Percentiles rank a stretch among this genome's conserved stretches.
Evolutionary conservation across 2,797 vertebrate genomes (phyloP).

Genomic region (Eupleurogrammus muticus): DNA sequence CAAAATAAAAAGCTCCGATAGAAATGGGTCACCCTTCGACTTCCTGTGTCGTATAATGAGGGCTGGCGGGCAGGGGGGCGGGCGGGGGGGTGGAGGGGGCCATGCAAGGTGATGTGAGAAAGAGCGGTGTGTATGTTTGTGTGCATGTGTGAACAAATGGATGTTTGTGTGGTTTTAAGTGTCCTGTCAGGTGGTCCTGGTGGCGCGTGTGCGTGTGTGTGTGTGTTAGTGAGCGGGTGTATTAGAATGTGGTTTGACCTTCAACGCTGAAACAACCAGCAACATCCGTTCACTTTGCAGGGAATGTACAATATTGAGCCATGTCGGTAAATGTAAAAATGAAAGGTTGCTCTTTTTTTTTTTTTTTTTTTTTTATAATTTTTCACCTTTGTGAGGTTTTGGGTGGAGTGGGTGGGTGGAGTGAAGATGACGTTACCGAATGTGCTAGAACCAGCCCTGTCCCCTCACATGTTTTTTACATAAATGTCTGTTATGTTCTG

Average conservation of each 20-base stretch:
- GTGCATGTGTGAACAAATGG: constrained; percentile 8
- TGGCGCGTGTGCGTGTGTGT: constrained; percentile 33
- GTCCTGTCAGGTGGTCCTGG: constrained; percentile 76
- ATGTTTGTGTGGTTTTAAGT: constrained; percentile 28
- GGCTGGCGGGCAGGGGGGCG: constrained; percentile 46
- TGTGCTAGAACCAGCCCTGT: too few species aligned
- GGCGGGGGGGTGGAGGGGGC: constrained; percentile 35
- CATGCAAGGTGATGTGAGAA: not conserved
- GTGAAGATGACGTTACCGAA: too few species aligned
- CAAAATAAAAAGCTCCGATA: constrained; percentile 57
- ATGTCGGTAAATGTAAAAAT: constrained; percentile 6
- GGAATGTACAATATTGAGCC: constrained; percentile 55
- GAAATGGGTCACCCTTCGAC: constrained; percentile 76
- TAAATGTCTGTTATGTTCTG: too few species aligned
- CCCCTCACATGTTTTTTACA: too few species aligned
- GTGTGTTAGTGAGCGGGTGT: constrained; percentile 42
- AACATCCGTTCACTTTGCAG: constrained; percentile 64
- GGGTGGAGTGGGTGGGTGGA: too few species aligned
- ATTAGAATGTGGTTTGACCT: constrained; percentile 81
- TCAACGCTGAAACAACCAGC: constrained; percentile 64
- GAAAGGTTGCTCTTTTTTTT: constrained; percentile 6
- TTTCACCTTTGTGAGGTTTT: not conserved
- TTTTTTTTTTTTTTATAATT: too few species aligned
- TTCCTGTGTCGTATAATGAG: constrained; percentile 68
- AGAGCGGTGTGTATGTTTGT: not conserved